Evolutionary conservation across 2,113 vertebrate species (phyloP).

Genomic region (Crocuta crocuta): DNA sequence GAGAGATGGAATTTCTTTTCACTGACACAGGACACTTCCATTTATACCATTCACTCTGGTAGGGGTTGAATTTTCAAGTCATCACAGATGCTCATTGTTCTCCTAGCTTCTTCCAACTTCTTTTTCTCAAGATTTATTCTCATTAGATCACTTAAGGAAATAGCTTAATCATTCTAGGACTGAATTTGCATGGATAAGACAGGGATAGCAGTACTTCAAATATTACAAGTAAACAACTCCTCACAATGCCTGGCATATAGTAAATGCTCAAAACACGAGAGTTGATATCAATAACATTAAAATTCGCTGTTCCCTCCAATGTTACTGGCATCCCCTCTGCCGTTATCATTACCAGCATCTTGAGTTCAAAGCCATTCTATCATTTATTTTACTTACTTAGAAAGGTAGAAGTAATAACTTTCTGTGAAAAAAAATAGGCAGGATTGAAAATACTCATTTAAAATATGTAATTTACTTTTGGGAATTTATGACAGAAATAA

Average conservation of each 20-base stretch:
- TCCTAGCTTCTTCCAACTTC: not conserved
- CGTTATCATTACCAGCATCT: not conserved
- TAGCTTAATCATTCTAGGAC: not conserved
- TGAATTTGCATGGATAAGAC: not conserved
- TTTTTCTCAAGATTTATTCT: not conserved
- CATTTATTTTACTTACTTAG: not conserved
- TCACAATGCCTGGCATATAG: not conserved
- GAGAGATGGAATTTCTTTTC: not conserved
- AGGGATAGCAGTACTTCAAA: not conserved
- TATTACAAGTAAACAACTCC: not conserved
- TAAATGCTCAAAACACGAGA: not conserved
- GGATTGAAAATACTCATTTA: not conserved
- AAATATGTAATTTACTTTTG: not conserved
- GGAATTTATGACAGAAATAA: not conserved
- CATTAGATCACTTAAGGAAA: not conserved
- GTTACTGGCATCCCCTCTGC: not conserved
- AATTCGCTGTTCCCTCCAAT: not conserved
- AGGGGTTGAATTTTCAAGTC: not conserved
- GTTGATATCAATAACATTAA: not conserved
- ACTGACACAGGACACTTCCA: not conserved
- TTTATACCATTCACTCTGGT: not conserved
- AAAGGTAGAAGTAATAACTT: not conserved
- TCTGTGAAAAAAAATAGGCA: not conserved
- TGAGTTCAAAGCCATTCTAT: not conserved
- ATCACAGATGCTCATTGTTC: not conserved